These are phyloP conservation scores for Vulpes ferrilata DNA, from an alignment of 2,113 vertebrate genomes.

Conservation along the genomic window DNA sequence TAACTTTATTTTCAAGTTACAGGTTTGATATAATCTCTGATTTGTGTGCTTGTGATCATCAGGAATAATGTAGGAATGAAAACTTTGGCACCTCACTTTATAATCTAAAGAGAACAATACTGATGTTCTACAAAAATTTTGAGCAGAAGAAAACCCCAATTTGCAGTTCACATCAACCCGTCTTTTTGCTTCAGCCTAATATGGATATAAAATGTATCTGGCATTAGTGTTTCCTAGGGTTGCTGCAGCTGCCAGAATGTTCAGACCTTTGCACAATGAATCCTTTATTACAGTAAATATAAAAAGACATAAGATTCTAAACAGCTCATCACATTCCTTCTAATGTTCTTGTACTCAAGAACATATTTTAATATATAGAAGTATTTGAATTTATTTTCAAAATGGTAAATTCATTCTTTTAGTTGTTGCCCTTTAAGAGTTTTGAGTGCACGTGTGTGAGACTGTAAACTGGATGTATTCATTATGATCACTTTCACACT, in stretches of 20 bases:
- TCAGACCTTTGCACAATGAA: conserved; percentile 81
- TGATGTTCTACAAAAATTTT: conserved; percentile 68
- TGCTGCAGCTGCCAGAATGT: conserved; percentile 84
- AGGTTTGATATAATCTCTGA: conserved; percentile 60
- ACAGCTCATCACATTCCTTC: conserved; percentile 76
- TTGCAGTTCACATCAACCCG: conserved; percentile 71
- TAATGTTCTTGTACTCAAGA: conserved; percentile 60
- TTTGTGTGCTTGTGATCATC: conserved; percentile 50
- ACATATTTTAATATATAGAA: conserved; percentile 63
- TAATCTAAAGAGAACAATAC: conserved; percentile 68
- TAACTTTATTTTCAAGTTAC: conserved; percentile 51
- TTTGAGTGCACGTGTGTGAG: not conserved
- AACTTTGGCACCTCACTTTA: conserved; percentile 1
- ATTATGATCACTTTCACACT: conserved; percentile 42
- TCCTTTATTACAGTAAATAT: conserved; percentile 86
- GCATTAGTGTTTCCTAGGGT: conserved; percentile 73
- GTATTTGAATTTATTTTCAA: conserved; percentile 61
- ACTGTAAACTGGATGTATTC: not conserved
- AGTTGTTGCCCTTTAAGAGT: not conserved
- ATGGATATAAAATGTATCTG: conserved; percentile 89
- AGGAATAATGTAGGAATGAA: conserved; percentile 47
- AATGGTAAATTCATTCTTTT: conserved; percentile 55
- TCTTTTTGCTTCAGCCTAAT: conserved; percentile 87
- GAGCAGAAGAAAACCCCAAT: conserved; percentile 68
- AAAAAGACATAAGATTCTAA: conserved; percentile 83